phyloP scores from a whole-genome alignment of 2,797 vertebrate genomes.

The Chanos chanos region DNA sequence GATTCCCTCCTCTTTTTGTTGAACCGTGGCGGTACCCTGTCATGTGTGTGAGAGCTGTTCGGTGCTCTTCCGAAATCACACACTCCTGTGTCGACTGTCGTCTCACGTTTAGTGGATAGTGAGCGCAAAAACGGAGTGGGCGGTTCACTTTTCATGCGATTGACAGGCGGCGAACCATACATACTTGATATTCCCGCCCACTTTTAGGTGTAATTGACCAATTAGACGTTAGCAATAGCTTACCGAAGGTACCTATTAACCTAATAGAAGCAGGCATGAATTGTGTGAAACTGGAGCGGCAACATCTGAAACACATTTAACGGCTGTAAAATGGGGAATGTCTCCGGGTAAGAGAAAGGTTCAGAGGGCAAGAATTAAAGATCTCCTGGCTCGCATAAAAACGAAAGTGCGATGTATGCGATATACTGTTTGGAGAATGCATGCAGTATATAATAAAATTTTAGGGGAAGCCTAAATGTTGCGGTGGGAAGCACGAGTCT shows the following conservation, averaged over 20 bases:
- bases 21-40: slow-evolving; percentile 58
- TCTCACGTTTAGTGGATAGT: slow-evolving; percentile 42
- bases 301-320: slow-evolving; percentile 58
- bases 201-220: slow-evolving; percentile 33
- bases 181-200: slow-evolving; percentile 30
- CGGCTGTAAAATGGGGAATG: slow-evolving; percentile 41
- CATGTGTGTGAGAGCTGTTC: slow-evolving; percentile 35
- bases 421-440: too few relatives aligned
- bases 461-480: too few relatives aligned
- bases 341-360: slow-evolving; percentile 37
- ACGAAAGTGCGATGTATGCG: background rate
- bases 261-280: slow-evolving; percentile 34
- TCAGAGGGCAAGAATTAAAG: slow-evolving; percentile 40
- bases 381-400: slow-evolving; percentile 48
- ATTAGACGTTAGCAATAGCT: slow-evolving; percentile 35
- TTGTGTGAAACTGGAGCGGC: slow-evolving; percentile 13
- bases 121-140: slow-evolving; percentile 29
- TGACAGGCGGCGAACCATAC: slow-evolving; percentile 47
- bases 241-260: slow-evolving; percentile 35
- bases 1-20: slow-evolving; percentile 9
- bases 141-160: slow-evolving; percentile 42
- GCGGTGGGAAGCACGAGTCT: too few relatives aligned
- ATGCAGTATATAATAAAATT: background rate
- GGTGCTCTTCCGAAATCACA: slow-evolving; percentile 33
- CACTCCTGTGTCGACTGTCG: slow-evolving; percentile 6